Evolutionary conservation across 2,797 vertebrate species (phyloP), one percentile per base, ranked within the genome.

Genomic region (Oryzias sinensis): DNA sequence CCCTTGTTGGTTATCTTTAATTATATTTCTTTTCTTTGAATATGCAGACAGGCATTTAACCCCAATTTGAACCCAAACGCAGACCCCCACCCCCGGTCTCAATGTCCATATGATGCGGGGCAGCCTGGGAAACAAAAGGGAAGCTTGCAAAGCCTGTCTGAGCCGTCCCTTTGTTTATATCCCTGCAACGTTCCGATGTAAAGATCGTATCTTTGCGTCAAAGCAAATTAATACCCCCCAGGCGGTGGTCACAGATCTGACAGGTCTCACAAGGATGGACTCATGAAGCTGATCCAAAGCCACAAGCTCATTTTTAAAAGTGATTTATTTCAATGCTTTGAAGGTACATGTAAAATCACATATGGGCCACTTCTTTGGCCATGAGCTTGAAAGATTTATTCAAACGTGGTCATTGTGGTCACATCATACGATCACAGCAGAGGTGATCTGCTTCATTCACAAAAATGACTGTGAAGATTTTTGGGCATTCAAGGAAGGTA

Each of bases 111-210:
- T 71, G 70, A 84, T 74, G 64, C 2, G 17, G 71, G 76, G 24
- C 67, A 57, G 76, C 49, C 68, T 74, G 46, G 53, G 61, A 72
- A 62, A 87, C 83, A 82, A 83, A 74, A 48, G 80, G 25, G 20
- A 51, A 9, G 14, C 33, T 63, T 27, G 52, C 3, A 4, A 62
- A 60, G 54, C 7, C 4, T 14, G 53, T 51, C 59, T 53, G 48
- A 15, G 0, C 51, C 1, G 5, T 56, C 37, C 58, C 37, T 70
- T 66, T 65, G 54, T 79, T 83, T 70, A 68, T 54, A 42, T 71
- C 50, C 40, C 60, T n/a, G 17, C 43, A 50, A 56, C 43, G 14
- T 45, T 66, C 62, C 17, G 53, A 11, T 0, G 17, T 46, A 70
- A 6, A 4, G 47, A 74, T 74, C 0, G 5, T 16, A 64, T 74